These are phyloP conservation scores for Sinohyriopsis cumingii DNA, from an alignment of 2,888 invertebrate genomes.

Conservation along the genomic window DNA sequence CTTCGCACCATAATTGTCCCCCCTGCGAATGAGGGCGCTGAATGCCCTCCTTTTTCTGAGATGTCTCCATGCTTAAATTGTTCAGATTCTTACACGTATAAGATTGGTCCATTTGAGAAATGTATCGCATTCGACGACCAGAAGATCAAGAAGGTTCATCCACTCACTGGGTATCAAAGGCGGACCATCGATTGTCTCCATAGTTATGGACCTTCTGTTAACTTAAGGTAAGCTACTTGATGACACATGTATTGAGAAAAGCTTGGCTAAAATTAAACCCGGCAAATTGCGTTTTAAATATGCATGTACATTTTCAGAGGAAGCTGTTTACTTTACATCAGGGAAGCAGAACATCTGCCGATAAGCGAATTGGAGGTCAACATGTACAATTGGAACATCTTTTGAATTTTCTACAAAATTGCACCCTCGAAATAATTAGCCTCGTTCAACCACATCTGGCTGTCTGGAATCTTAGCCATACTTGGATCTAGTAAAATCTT, in stretches of 20 bases:
- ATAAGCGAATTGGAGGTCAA: too few species aligned
- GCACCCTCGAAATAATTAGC: too few species aligned
- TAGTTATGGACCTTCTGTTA: conserved; percentile 45
- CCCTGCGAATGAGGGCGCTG: conserved; percentile 50
- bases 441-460: too few species aligned
- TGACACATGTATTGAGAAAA: background rate
- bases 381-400: too few species aligned
- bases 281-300: background rate
- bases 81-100: conserved; percentile 47
- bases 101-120: conserved; percentile 51
- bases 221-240: conserved; percentile 41
- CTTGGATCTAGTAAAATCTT: too few species aligned
- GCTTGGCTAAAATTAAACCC: background rate
- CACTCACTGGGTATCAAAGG: conserved; percentile 56
- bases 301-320: background rate
- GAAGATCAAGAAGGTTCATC: conserved; percentile 35
- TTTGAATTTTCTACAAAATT: too few species aligned
- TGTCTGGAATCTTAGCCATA: too few species aligned
- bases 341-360: too few species aligned
- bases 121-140: conserved; percentile 43
- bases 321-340: background rate
- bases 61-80: conserved; percentile 60
- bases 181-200: conserved; percentile 58
- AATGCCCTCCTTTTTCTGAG: conserved; percentile 64
- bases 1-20: conserved; percentile 58